phyloP scores from a whole-genome alignment of 2,888 invertebrate genomes.

The Eumerus sabulonum region DNA sequence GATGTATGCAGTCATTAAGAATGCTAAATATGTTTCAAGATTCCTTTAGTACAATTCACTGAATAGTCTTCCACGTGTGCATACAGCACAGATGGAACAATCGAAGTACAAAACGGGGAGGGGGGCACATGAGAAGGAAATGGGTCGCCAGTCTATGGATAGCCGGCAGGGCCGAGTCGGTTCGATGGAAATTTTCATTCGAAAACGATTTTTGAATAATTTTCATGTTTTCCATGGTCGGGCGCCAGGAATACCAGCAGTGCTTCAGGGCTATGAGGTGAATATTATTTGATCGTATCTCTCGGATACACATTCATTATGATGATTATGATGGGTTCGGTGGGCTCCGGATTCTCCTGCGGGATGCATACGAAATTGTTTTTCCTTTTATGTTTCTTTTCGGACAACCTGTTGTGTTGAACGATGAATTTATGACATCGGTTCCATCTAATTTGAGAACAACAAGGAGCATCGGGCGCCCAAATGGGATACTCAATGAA shows the following conservation, averaged over 20 bases:
- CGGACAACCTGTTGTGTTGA: conserved; percentile 57
- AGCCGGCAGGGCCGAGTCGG: background rate
- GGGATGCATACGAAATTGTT: conserved; percentile 54
- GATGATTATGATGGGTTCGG: conserved; percentile 56
- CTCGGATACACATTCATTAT: conserved; percentile 61
- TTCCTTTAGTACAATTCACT: conserved; percentile 5
- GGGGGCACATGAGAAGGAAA: conserved; percentile 27
- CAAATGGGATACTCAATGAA: conserved; percentile 49
- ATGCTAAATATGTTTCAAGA: conserved; percentile 64
- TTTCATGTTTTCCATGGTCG: conserved; percentile 5
- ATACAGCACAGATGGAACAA: background rate
- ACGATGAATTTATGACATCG: conserved; percentile 56
- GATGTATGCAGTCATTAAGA: conserved; percentile 46
- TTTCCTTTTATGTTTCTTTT: conserved; percentile 7
- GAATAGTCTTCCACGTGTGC: conserved; percentile 27
- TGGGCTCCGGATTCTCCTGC: conserved; percentile 5
- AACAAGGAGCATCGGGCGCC: background rate
- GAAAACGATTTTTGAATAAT: conserved; percentile 51
- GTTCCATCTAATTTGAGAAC: conserved; percentile 56
- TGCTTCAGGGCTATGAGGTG: conserved; percentile 33
- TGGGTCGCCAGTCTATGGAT: conserved; percentile 41
- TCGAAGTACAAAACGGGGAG: no score
- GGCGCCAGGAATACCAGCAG: conserved; percentile 53
- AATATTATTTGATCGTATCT: conserved; percentile 66
- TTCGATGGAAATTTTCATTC: conserved; percentile 26